Evolutionary conservation across 2,797 vertebrate genomes (phyloP).

Genomic region (Poliocrania exsul): DNA sequence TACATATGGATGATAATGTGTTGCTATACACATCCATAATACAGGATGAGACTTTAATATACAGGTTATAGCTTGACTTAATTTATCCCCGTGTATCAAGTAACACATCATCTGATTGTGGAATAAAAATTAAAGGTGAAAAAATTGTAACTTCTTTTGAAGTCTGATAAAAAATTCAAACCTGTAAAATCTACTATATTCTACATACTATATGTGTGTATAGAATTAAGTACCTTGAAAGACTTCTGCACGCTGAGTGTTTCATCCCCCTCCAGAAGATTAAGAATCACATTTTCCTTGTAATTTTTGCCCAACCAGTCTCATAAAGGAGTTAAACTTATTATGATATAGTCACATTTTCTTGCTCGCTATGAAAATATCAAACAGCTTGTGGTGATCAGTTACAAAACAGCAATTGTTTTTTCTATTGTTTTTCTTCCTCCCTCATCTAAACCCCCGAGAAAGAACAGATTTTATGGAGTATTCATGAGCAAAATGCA

Average conservation of each 20-base stretch:
- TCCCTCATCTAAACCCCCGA: background rate
- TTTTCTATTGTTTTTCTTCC: background rate
- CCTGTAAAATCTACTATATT: background rate
- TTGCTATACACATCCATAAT: background rate
- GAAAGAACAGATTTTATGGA: background rate
- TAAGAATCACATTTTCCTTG: background rate
- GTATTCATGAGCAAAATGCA: background rate
- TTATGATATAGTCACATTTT: background rate
- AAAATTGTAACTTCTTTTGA: background rate
- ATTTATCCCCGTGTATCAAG: background rate
- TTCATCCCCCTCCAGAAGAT: background rate
- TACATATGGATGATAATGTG: background rate
- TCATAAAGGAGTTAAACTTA: background rate
- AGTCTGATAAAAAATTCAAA: background rate
- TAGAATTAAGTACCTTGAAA: background rate
- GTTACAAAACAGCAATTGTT: background rate
- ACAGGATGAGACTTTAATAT: background rate
- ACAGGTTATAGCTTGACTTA: background rate
- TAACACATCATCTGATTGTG: background rate
- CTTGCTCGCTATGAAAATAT: background rate
- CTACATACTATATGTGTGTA: background rate
- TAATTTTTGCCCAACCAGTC: background rate
- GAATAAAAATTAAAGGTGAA: background rate
- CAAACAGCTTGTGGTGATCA: background rate
- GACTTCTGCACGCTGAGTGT: background rate